Evolutionary conservation across 2,888 invertebrate species (phyloP).

Genomic region (Hirtodrosophila confusa): DNA sequence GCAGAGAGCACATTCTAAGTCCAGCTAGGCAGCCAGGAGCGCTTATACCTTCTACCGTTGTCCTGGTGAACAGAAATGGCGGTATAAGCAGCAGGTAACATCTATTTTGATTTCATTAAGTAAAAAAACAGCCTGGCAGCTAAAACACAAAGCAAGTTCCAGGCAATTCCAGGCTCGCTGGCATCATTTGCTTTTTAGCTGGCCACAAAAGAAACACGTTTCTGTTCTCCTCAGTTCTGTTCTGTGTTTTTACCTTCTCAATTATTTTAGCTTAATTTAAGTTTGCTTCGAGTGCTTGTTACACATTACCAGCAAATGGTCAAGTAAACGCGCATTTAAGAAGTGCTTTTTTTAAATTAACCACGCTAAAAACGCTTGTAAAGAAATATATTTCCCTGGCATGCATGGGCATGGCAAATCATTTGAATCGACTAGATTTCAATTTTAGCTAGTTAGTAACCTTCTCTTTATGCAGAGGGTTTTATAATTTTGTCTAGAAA

Average conservation of each 20-base stretch:
- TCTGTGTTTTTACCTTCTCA: conserved; percentile 39
- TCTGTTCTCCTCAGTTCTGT: conserved; percentile 9
- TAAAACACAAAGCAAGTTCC: conserved; percentile 7
- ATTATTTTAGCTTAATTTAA: conserved; percentile 78
- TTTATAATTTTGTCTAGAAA: too few relatives aligned
- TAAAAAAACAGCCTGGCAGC: conserved; percentile 69
- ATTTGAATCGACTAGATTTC: too few relatives aligned
- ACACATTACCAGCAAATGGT: conserved; percentile 63
- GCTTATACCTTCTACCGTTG: conserved; percentile 14
- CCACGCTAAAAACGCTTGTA: conserved; percentile 28
- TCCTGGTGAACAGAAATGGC: conserved; percentile 26
- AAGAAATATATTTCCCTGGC: conserved; percentile 6
- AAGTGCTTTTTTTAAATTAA: conserved; percentile 61
- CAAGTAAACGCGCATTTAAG: conserved; percentile 47
- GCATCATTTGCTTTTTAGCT: conserved; percentile 18
- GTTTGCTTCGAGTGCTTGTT: conserved; percentile 69
- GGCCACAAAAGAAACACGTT: conserved; percentile 39
- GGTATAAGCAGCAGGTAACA: conserved; percentile 45
- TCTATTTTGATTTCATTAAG: conserved; percentile 78
- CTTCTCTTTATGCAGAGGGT: too few relatives aligned
- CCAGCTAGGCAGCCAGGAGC: conserved; percentile 7
- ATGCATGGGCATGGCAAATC: conserved; percentile 11
- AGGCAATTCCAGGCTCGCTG: background rate
- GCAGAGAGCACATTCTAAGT: background rate
- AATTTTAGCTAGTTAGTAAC: too few relatives aligned